A percentile compares a stretch with the other conserved stretches of the same genome.
Evolutionary conservation across 2,797 vertebrate species (phyloP).

Genomic region (Neosilurus mollespiculum): DNA sequence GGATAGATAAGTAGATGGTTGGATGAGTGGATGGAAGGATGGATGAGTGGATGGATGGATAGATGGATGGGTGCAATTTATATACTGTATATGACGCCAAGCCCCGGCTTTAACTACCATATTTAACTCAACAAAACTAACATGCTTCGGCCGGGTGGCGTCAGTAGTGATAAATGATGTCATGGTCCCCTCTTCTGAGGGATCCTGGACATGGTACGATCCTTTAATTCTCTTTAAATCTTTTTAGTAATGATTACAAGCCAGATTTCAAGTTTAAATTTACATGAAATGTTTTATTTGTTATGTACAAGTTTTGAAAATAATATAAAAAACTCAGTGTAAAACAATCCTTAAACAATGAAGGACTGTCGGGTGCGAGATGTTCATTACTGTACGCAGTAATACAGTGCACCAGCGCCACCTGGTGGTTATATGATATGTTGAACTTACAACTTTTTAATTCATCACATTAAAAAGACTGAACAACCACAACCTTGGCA

Average conservation of each 20-base stretch:
- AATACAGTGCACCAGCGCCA: constrained; percentile 29
- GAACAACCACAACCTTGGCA: not conserved
- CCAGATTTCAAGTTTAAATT: not conserved
- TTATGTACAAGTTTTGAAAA: not conserved
- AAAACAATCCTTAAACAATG: not conserved
- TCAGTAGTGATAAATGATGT: not conserved
- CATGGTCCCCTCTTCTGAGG: not conserved
- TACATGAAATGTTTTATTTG: not conserved
- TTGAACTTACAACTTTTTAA: not conserved
- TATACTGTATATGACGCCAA: not conserved
- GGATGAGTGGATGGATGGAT: too few species aligned
- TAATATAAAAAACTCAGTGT: not conserved
- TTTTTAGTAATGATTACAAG: not conserved
- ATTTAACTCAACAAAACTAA: too few species aligned
- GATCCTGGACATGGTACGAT: not conserved
- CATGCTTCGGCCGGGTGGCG: too few species aligned
- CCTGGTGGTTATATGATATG: constrained; percentile 13
- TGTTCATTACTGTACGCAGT: not conserved
- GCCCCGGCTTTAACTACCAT: not conserved
- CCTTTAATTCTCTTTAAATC: not conserved
- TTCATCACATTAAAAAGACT: not conserved
- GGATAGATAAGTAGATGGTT: too few species aligned
- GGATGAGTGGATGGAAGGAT: not conserved
- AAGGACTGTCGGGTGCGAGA: not conserved
- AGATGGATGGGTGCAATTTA: not conserved